phyloP scores from a whole-genome alignment of 2,113 vertebrate species.

The Lynx canadensis region DNA sequence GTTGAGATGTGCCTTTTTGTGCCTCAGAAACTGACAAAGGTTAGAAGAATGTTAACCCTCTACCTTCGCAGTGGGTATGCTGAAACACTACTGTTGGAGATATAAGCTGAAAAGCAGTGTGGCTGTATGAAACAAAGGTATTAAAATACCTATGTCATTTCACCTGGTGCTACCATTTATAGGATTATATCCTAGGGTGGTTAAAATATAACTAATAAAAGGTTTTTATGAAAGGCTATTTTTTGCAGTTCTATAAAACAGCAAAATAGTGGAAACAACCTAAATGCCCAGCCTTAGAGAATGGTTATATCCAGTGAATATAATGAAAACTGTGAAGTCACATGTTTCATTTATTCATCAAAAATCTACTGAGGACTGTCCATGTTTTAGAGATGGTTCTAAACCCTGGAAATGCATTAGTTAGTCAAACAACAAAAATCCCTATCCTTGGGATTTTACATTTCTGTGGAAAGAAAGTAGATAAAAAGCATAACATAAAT shows the following conservation, averaged over 20 bases:
- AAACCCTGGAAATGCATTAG: neutral
- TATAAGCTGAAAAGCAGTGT: neutral
- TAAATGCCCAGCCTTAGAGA: neutral
- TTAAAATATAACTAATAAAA: slow-evolving; percentile 35
- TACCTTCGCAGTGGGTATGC: neutral
- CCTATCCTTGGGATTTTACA: neutral
- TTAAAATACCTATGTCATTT: slow-evolving; percentile 24
- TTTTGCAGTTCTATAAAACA: neutral
- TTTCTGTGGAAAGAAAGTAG: neutral
- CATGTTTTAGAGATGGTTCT: neutral
- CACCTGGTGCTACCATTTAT: slow-evolving; percentile 23
- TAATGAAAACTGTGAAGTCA: neutral
- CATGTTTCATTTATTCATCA: neutral
- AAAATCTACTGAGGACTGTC: neutral
- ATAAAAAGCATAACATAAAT: neutral
- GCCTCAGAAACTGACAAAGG: neutral
- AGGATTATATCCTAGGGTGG: slow-evolving; percentile 40
- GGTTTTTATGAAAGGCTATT: neutral
- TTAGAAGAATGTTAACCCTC: neutral
- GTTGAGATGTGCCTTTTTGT: neutral
- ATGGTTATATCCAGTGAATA: neutral
- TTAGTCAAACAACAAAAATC: neutral
- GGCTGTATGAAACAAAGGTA: neutral
- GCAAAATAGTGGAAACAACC: neutral
- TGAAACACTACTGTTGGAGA: neutral